Conservation (phyloP, 2,113 vertebrate genomes). For the Clarias gariepinus region DNA sequence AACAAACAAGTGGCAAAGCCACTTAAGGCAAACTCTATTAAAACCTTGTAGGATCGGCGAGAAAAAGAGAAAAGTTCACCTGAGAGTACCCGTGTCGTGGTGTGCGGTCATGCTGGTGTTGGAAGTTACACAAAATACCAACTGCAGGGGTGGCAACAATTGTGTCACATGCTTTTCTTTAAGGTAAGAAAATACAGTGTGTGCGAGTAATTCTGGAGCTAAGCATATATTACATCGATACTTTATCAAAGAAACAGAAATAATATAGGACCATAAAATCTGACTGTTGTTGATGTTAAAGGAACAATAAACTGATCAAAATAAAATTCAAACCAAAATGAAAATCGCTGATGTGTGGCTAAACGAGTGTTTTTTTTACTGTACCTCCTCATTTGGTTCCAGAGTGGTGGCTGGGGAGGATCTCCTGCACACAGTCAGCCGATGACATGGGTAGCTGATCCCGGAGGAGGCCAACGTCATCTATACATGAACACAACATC, state of each 20-base stretch:
- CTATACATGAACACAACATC: constrained; percentile 67
- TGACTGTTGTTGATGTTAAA: background rate
- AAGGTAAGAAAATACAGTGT: background rate
- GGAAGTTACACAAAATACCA: background rate
- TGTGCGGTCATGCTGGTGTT: background rate
- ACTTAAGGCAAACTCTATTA: background rate
- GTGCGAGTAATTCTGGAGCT: background rate
- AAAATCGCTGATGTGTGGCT: background rate
- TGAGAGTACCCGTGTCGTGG: background rate
- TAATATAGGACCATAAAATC: background rate
- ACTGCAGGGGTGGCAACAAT: background rate
- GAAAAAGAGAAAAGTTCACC: background rate
- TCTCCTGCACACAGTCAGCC: constrained; percentile 91
- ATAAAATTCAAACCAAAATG: background rate
- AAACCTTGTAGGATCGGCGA: background rate
- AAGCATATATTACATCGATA: background rate
- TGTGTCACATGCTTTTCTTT: background rate
- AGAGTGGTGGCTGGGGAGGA: constrained; percentile 84
- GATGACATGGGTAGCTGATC: constrained; percentile 93
- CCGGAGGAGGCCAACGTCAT: constrained; percentile 91
- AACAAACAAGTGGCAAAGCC: background rate
- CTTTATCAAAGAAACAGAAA: background rate
- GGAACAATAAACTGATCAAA: background rate
- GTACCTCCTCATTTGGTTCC: constrained; percentile 92
- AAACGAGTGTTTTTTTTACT: constrained; percentile 21